phyloP scores from a whole-genome alignment of 2,797 vertebrate genomes.

The Pangasius sanitwongsei region DNA sequence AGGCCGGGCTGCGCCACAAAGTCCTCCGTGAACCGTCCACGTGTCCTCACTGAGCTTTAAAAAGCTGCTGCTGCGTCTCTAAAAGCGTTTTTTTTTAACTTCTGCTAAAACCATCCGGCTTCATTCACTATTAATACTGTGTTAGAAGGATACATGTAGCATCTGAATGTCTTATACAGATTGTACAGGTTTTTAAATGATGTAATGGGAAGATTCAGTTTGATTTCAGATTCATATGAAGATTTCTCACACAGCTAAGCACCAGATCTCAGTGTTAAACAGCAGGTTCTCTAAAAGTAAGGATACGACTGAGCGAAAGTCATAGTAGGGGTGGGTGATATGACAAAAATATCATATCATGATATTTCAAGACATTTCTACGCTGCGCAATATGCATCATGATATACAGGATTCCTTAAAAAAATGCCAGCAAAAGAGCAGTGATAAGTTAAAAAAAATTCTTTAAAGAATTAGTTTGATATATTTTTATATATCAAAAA shows the following conservation, averaged over 20 bases:
- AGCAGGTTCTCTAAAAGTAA: not conserved
- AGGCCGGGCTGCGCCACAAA: constrained; percentile 44
- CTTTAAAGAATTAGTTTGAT: not conserved
- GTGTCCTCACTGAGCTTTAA: constrained; percentile 44
- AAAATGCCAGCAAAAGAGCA: not conserved
- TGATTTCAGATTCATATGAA: not conserved
- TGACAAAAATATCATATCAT: not conserved
- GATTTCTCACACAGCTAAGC: not conserved
- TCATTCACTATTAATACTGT: not conserved
- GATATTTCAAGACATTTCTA: not conserved
- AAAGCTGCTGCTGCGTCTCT: constrained; percentile 7
- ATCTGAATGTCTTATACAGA: not conserved
- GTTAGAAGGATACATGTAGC: not conserved
- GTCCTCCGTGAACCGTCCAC: constrained; percentile 35
- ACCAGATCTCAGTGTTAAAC: not conserved
- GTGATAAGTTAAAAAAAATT: not conserved
- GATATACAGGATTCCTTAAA: not conserved
- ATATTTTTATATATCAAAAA: not conserved
- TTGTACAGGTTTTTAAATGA: not conserved
- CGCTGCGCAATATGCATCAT: not conserved
- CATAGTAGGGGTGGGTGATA: not conserved
- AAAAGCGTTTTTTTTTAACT: not conserved
- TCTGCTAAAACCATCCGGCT: not conserved
- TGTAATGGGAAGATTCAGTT: not conserved
- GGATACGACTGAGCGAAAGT: not conserved